These are phyloP conservation scores for Ceyx cyanopectus DNA, from an alignment of 2,113 vertebrate species.

Conservation along the genomic window DNA sequence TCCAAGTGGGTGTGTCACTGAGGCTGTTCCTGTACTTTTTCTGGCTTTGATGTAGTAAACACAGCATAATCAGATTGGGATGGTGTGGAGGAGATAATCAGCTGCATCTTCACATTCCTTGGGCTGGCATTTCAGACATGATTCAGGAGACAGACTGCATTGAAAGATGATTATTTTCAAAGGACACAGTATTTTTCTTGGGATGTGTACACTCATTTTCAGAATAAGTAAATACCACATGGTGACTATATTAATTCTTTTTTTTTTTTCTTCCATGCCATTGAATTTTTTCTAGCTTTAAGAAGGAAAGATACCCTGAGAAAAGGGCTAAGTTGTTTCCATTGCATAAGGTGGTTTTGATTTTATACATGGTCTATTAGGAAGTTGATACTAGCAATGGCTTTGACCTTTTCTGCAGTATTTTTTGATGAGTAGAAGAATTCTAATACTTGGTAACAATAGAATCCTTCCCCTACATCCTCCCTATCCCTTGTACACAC, in stretches of 20 bases:
- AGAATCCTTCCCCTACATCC: not conserved
- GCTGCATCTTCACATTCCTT: constrained; percentile 31
- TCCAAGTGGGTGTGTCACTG: constrained; percentile 66
- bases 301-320: not conserved
- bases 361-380: not conserved
- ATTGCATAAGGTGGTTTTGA: not conserved
- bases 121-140: constrained; percentile 41
- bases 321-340: not conserved
- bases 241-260: not conserved
- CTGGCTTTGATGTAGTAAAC: constrained; percentile 69
- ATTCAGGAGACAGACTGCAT: not conserved
- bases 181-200: constrained; percentile 3
- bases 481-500: not conserved
- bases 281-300: not conserved
- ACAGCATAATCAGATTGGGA: constrained; percentile 62
- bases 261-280: not conserved
- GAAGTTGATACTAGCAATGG: not conserved
- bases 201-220: not conserved
- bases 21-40: constrained; percentile 63
- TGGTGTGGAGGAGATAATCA: constrained; percentile 49
- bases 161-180: constrained; percentile 41
- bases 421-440: not conserved
- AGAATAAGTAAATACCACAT: not conserved
- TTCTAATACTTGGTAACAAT: not conserved
- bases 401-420: not conserved